Conservation (phyloP, 2,888 invertebrate species). For the Tachina lurida region DNA sequence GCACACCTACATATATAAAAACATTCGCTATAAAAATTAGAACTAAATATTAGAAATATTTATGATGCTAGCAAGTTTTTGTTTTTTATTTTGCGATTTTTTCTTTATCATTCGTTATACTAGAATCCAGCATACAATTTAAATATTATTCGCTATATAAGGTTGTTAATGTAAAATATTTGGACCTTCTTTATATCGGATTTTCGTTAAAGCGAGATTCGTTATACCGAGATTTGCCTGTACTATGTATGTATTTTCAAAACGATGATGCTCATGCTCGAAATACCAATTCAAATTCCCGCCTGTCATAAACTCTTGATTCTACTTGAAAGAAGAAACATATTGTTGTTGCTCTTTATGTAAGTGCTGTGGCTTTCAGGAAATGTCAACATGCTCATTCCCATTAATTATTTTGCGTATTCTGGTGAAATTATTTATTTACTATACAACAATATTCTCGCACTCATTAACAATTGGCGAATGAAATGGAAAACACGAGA, state of each 20-base stretch:
- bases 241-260: conserved; percentile 18
- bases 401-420: conserved; percentile 67
- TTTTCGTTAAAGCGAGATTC: too few relatives aligned
- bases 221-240: too few relatives aligned
- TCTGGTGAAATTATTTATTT: conserved; percentile 64
- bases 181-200: too few relatives aligned
- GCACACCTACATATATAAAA: too few relatives aligned
- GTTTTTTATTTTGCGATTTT: too few relatives aligned
- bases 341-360: conserved; percentile 17
- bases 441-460: conserved; percentile 24
- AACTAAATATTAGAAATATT: too few relatives aligned
- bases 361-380: conserved; percentile 55
- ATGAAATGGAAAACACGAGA: conserved; percentile 31
- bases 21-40: too few relatives aligned
- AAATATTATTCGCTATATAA: too few relatives aligned
- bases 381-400: conserved; percentile 66
- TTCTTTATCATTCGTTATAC: too few relatives aligned
- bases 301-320: conserved; percentile 1
- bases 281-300: conserved; percentile 19
- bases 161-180: too few relatives aligned
- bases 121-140: too few relatives aligned
- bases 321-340: not conserved
- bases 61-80: too few relatives aligned
- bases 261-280: conserved; percentile 18
- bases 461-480: conserved; percentile 39